These are phyloP conservation scores for Ectobius pallidus DNA, from an alignment of 2,888 invertebrate species.

Conservation along the genomic window DNA sequence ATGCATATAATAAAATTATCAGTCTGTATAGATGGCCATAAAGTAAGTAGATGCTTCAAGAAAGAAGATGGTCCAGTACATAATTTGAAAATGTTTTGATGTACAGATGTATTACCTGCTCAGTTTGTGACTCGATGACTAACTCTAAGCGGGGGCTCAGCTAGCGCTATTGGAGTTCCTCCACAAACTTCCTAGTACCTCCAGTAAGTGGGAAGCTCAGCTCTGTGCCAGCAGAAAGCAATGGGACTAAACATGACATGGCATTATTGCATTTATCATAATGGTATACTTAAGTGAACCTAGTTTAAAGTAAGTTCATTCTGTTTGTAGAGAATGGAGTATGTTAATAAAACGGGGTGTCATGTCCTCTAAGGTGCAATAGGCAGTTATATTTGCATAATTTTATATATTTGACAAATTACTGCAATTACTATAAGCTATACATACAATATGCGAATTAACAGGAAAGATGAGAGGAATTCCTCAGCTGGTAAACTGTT, in stretches of 20 bases:
- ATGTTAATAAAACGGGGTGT: too few species aligned
- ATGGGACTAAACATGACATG: conserved; percentile 14
- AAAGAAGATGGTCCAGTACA: conserved; percentile 6
- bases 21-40: not conserved
- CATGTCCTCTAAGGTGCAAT: too few species aligned
- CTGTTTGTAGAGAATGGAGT: too few species aligned
- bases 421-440: too few species aligned
- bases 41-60: not conserved
- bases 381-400: too few species aligned
- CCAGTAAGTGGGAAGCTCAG: conserved; percentile 36
- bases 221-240: conserved; percentile 17
- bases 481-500: too few species aligned
- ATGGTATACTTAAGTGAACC: too few species aligned
- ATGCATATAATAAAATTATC: not conserved
- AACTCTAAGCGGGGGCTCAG: conserved; percentile 66
- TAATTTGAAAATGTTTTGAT: conserved; percentile 24
- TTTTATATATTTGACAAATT: too few species aligned
- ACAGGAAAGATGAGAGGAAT: too few species aligned
- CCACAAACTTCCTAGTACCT: conserved; percentile 42
- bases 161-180: conserved; percentile 45
- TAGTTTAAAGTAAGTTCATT: too few species aligned
- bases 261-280: not conserved
- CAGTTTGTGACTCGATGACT: conserved; percentile 65
- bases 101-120: conserved; percentile 63
- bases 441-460: too few species aligned